Percentiles rank a stretch among this genome's conserved stretches.
phyloP scores from a whole-genome alignment of 1,140 invertebrate genomes.

The Drosophila kepulauana region DNA sequence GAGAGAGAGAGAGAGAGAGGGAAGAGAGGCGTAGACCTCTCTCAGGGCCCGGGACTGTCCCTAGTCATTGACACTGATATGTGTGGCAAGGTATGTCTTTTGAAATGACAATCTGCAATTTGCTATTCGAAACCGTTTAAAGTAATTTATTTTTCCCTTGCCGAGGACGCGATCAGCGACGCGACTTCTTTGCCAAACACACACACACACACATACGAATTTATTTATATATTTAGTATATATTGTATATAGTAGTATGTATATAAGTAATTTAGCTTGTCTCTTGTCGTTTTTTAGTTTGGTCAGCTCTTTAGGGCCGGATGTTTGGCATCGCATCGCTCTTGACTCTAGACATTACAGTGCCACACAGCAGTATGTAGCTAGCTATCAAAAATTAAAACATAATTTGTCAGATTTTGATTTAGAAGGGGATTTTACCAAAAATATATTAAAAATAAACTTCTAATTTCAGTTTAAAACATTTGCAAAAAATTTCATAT shows the following conservation, averaged over 20 bases:
- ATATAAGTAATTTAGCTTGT: constrained; percentile 24
- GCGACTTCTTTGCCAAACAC: constrained; percentile 29
- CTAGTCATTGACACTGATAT: constrained; percentile 75
- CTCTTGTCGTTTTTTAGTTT: constrained; percentile 17
- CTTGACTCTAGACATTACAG: constrained; percentile 2
- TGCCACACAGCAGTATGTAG: constrained; percentile 29
- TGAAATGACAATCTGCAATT: constrained; percentile 80
- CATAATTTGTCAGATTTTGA: too few species aligned
- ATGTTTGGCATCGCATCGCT: constrained; percentile 29
- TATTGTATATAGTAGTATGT: not conserved
- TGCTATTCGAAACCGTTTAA: constrained; percentile 80
- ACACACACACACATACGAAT: constrained; percentile 7
- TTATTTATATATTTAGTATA: constrained; percentile 23
- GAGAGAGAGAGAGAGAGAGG: not conserved
- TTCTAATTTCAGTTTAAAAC: too few species aligned
- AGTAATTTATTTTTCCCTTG: constrained; percentile 72
- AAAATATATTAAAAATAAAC: too few species aligned
- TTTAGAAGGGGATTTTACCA: too few species aligned
- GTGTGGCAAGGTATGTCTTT: constrained; percentile 77
- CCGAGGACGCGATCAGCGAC: constrained; percentile 40
- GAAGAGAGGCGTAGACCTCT: not conserved
- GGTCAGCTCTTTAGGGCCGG: constrained; percentile 27
- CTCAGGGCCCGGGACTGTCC: constrained; percentile 12
- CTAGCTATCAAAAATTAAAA: too few species aligned
- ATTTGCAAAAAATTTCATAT: too few species aligned